Percentiles rank a stretch among this genome's conserved stretches.
phyloP scores from a whole-genome alignment of 2,888 invertebrate genomes.

The Tricholauxania praeusta region DNA sequence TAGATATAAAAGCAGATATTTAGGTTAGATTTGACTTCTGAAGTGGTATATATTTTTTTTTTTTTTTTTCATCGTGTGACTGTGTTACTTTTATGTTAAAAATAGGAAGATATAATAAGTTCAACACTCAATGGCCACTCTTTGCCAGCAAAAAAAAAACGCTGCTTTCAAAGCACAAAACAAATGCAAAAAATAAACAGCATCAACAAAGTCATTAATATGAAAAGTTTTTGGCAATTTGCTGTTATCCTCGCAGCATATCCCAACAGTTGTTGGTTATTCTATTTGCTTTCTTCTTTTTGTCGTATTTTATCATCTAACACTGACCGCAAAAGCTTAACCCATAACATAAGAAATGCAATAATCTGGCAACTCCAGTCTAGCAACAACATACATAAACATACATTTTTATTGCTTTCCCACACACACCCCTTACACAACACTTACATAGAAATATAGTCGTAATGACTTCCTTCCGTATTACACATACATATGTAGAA shows the following conservation, averaged over 20 bases:
- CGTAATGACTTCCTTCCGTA: no score
- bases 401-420: conserved; percentile 2
- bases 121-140: background rate
- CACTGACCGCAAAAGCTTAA: background rate
- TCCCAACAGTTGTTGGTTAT: no score
- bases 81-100: no score
- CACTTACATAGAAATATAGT: background rate
- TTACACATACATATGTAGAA: no score
- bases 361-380: conserved; percentile 2
- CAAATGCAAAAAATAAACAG: background rate
- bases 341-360: background rate
- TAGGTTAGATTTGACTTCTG: background rate
- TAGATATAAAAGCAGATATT: background rate
- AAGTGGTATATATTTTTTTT: no score
- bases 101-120: no score
- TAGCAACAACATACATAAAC: background rate
- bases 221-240: conserved; percentile 26
- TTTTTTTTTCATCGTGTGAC: no score
- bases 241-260: background rate
- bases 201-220: conserved; percentile 19
- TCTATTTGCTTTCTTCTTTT: background rate
- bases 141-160: background rate
- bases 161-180: no score
- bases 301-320: background rate
- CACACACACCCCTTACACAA: background rate